These are phyloP conservation scores for Helarctos malayanus DNA, from an alignment of 2,797 vertebrate genomes.

Conservation along the genomic window DNA sequence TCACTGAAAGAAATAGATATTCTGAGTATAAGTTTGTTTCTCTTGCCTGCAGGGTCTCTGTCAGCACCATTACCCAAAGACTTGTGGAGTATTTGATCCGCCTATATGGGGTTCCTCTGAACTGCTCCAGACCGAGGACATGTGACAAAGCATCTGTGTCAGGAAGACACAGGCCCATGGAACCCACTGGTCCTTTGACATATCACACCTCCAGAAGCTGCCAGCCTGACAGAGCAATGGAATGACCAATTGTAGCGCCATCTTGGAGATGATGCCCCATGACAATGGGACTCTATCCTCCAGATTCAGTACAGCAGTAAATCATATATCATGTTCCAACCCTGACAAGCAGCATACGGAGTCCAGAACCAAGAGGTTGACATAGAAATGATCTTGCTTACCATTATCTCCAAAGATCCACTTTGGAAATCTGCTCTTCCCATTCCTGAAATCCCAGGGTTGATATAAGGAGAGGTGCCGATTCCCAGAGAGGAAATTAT, in stretches of 20 bases:
- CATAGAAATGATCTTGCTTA: background rate
- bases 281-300: background rate
- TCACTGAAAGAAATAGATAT: background rate
- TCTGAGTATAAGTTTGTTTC: background rate
- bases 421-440: background rate
- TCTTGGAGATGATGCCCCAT: background rate
- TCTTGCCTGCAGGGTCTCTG: background rate
- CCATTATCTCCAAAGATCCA: background rate
- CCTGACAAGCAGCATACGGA: background rate
- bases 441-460: background rate
- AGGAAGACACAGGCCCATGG: background rate
- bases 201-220: background rate
- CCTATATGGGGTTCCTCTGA: background rate
- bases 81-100: background rate
- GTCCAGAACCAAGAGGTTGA: background rate
- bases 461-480: background rate
- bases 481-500: background rate
- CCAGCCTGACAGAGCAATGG: background rate
- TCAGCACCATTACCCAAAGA: background rate
- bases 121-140: background rate
- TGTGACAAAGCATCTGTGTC: background rate
- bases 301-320: background rate
- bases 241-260: fast-evolving
- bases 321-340: background rate
- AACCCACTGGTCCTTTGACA: background rate